Percentiles rank a stretch among this genome's conserved stretches.
Evolutionary conservation across 2,113 vertebrate genomes (phyloP).

Genomic region (Cyanoramphus novaezelandiae): DNA sequence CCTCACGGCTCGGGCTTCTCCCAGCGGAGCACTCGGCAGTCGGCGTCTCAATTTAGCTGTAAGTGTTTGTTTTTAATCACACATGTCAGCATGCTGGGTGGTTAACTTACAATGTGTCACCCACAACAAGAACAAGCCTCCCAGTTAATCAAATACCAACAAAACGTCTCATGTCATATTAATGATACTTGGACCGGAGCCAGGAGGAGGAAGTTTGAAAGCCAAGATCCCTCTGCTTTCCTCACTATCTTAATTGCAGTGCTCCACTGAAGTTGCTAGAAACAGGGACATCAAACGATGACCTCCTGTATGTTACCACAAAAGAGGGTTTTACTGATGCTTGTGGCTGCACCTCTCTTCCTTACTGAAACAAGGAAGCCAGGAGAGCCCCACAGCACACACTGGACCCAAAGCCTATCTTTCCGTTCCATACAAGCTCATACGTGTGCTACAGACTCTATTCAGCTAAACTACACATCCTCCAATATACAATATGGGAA

Average conservation of each 20-base stretch:
- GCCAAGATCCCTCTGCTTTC: neutral
- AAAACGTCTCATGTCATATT: constrained; percentile 28
- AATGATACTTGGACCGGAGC: neutral
- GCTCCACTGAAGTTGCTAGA: neutral
- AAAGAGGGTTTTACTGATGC: neutral
- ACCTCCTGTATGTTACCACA: neutral
- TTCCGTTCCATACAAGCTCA: neutral
- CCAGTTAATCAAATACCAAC: constrained; percentile 51
- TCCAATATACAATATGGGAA: accelerated
- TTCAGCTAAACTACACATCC: neutral
- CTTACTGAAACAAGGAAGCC: accelerated
- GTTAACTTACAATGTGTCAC: constrained; percentile 35
- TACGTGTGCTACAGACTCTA: accelerated
- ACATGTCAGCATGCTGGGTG: constrained; percentile 33
- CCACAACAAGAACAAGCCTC: constrained; percentile 31
- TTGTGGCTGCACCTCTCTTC: neutral
- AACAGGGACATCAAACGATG: neutral
- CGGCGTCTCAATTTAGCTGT: neutral
- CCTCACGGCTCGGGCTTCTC: neutral
- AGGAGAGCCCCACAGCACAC: neutral
- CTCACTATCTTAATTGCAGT: neutral
- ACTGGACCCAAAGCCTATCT: neutral
- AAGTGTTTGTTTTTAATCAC: constrained; percentile 42
- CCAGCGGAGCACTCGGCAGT: neutral
- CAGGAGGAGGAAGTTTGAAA: neutral